Evolutionary conservation across 2,888 invertebrate genomes (phyloP).

Genomic region (Oscheius sp.): DNA sequence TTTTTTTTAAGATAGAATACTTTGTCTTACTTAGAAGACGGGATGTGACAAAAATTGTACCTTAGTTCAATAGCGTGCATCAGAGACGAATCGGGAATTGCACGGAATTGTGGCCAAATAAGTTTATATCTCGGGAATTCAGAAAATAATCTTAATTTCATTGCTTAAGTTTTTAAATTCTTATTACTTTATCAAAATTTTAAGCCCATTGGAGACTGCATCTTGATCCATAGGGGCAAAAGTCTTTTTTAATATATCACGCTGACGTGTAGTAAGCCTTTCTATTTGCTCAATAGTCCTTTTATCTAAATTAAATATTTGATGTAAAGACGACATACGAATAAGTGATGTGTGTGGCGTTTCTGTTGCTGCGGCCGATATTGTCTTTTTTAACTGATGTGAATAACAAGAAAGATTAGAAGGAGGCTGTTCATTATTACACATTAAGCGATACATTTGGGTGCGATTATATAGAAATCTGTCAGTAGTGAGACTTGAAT

Average conservation of each 20-base stretch:
- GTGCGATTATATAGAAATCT: not conserved
- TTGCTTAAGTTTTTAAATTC: not conserved
- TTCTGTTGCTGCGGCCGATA: not conserved
- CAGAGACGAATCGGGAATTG: conserved; percentile 64
- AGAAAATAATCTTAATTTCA: conserved; percentile 57
- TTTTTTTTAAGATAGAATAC: not conserved
- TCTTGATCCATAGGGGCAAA: conserved; percentile 51
- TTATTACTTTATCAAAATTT: conserved; percentile 53
- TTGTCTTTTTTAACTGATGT: too few species aligned
- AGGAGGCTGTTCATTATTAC: conserved; percentile 1
- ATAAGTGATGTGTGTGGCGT: too few species aligned
- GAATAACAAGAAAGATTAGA: not conserved
- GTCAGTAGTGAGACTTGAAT: not conserved
- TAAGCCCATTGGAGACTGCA: conserved; percentile 48
- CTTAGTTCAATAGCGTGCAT: conserved; percentile 63
- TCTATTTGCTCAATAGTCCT: conserved; percentile 44
- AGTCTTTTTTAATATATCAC: conserved; percentile 52
- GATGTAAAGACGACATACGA: not conserved
- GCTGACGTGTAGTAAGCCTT: conserved; percentile 48
- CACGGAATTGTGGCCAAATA: conserved; percentile 67
- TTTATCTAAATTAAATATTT: too few species aligned
- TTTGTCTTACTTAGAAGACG: too few species aligned
- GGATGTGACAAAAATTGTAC: too few species aligned
- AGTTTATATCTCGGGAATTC: conserved; percentile 65
- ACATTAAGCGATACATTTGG: conserved; percentile 14